Evolutionary conservation across 1,140 invertebrate species (phyloP), one percentile per base, ranked within the genome.

Genomic region (Yoshiicerus persimilis): DNA sequence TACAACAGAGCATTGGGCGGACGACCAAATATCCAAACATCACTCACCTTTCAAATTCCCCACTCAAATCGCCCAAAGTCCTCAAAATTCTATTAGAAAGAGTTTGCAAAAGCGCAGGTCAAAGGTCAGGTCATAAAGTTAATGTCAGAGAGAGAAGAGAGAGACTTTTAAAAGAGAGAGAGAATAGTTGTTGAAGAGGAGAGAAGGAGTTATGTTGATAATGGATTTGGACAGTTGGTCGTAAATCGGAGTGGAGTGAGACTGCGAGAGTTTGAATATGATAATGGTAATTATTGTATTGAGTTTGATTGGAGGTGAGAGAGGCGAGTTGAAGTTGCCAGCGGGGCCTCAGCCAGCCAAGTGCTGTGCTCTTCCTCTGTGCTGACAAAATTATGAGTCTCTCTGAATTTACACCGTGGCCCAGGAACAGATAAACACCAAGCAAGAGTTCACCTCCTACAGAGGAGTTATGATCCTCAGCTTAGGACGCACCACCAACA

Each of bases 321-420:
- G n/a, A 25, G 62, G 5, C 4, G 70, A 75, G 80, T 41, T 85
- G 39, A 23, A 86, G 84, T 27, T 86, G 84, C 56, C 84, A 86
- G 84, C 84, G 62, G 47, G 84, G 62, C n/a, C 30, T 8, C 32
- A 85, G 84, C 47, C n/a, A n/a, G 39, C 80, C 70, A 84, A 84
- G 34, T 84, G 39, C 27, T 84, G 36, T 56, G 41, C 83, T 34
- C 20, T 34, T 86, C 11, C 38, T 86, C 47, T 77, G 86, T 87
- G 86, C 86, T 87, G 86, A 87, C 86, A 87, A 87, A 87, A 87
- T 87, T 87, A 87, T 87, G 86, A 87, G 66, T 87, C 64, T 87
- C 64, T 87, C 20, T 87, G 70, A 87, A 87, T 87, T 87, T 87
- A 77, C 36, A 87, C 56, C 30, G 23, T 23, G 16, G 4, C 23